phyloP scores from a whole-genome alignment of 1,140 invertebrate species.

The Aphidius ervi region DNA sequence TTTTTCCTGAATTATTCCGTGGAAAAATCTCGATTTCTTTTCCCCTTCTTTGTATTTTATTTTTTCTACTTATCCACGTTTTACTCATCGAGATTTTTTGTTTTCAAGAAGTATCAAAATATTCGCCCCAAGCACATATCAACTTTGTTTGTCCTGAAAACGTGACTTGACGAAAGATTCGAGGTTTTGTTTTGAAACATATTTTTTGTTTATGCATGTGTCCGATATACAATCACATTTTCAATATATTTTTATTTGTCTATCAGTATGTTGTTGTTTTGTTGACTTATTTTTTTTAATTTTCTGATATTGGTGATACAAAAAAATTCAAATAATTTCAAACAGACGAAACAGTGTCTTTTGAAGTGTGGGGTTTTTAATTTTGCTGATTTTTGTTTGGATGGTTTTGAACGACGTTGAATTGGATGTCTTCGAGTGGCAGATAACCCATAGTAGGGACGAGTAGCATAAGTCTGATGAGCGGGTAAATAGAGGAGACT shows the following conservation, averaged over 20 bases:
- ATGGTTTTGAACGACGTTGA: no score
- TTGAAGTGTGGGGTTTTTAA: conserved; percentile 16
- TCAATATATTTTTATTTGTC: no score
- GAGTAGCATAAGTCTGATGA: no score
- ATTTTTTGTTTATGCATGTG: conserved; percentile 8
- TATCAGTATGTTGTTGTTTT: conserved; percentile 17
- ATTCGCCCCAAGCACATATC: background rate
- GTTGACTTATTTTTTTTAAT: conserved; percentile 25
- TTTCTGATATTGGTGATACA: background rate
- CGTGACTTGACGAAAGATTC: conserved; percentile 41
- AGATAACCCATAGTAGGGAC: conserved; percentile 36
- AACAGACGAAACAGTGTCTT: conserved; percentile 28
- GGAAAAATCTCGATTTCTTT: conserved; percentile 19
- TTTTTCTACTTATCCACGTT: conserved; percentile 1
- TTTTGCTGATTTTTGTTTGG: no score
- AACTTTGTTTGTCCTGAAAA: conserved; percentile 25
- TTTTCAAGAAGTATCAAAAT: conserved; percentile 5
- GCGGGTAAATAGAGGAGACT: conserved; percentile 11
- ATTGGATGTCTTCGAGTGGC: conserved; percentile 36
- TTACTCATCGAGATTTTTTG: background rate
- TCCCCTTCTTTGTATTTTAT: background rate
- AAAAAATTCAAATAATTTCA: background rate
- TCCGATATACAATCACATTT: no score
- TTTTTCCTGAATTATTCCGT: conserved; percentile 30
- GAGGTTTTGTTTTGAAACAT: conserved; percentile 47